Evolutionary conservation across 2,797 vertebrate genomes (phyloP).

Genomic region (Tragelaphus eurycerus): DNA sequence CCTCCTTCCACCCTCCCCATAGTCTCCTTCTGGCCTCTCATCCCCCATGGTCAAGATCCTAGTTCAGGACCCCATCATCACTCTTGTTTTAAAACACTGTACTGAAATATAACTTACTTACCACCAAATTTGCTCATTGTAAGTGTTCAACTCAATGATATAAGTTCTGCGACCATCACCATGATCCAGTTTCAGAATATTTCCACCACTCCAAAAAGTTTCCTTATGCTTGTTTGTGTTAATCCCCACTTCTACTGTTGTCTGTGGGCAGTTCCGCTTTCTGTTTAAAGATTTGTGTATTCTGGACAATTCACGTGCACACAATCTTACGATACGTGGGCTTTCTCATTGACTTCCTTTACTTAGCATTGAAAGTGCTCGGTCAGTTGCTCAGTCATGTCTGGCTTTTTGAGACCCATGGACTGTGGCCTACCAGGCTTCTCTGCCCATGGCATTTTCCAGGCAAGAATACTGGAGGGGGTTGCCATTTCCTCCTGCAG

Average conservation of each 20-base stretch:
- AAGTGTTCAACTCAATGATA: not conserved
- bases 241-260: not conserved
- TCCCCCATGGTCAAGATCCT: not conserved
- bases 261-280: not conserved
- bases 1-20: too few species aligned
- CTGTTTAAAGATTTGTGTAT: not conserved
- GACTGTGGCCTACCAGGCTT: not conserved
- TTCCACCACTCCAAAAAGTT: not conserved
- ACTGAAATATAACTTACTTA: not conserved
- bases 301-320: not conserved
- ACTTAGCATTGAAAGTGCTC: not conserved
- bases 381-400: not conserved
- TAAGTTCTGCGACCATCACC: too few species aligned
- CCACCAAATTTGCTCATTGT: not conserved
- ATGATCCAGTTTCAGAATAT: not conserved
- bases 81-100: not conserved
- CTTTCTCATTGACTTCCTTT: not conserved
- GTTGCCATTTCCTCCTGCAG: not conserved
- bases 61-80: not conserved
- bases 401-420: not conserved
- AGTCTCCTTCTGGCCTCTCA: not conserved
- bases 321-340: rapidly evolving
- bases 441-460: not conserved
- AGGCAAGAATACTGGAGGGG: not conserved
- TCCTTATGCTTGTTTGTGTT: not conserved